Evolutionary conservation across 2,888 invertebrate genomes (phyloP), one percentile per base, ranked within the genome.

Genomic region (Dryomyza anilis): DNA sequence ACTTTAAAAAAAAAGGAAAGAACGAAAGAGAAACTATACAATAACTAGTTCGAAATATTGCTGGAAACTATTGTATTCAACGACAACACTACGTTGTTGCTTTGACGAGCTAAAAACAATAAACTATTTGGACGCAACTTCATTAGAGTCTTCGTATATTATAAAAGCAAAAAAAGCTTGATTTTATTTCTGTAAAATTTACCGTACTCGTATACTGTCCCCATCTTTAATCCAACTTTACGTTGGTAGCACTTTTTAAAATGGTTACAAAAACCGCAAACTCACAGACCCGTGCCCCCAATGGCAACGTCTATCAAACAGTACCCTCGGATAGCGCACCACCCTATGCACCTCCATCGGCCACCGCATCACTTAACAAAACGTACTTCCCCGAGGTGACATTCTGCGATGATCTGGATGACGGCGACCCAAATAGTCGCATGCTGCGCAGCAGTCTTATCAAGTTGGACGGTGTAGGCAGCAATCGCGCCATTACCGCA

Each of bases 361-460:
- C 43, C n/a, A 53, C 72, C 1, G 79, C 77, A 70, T 71, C 77
- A 62, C 74, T 79, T 63, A 81, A 78, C 63, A 81, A 83, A 27
- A 80, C 81, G 36, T 74, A 81, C 14, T 78, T 83, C 57, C 82
- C 80, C 30, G 83, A 84, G 74, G 84, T 83, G 16, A 83, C 77
- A 14, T 83, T 83, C 69, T 81, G 80, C 63, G 74, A 78, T 62
- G 76, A 78, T 63, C 70, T 76, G 33, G 45, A 71, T 50, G 69
- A 62, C 8, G 70, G 67, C 29, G 69, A 70, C 19, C 66, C 67
- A 36, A 75, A 72, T 60, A 56, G 52, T 23, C 74, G 74, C 3
- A 53, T 70, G 58, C 64, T 71, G 2, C 71, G 76, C 30, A 76
- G 72, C 50, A 78, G 78, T 68, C 69, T 76, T 12, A 74, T 78